Conservation (phyloP, 2,888 invertebrate species). For the Agrotis segetum region DNA sequence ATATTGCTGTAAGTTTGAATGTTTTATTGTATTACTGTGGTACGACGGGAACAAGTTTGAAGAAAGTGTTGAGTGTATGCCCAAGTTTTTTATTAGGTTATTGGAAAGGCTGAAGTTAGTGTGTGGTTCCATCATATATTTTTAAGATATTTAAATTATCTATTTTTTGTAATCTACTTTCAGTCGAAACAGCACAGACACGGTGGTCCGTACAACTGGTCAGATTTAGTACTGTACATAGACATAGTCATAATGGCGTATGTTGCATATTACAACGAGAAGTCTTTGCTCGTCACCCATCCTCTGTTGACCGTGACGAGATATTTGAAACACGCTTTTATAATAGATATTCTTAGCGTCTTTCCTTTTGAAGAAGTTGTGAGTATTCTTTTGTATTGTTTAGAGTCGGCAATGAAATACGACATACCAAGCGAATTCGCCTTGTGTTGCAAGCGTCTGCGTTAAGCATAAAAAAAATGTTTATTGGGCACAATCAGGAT, state of each 20-base stretch:
- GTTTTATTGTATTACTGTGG: conserved; percentile 47
- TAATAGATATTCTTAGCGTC: conserved; percentile 81
- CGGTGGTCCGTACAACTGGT: conserved; percentile 68
- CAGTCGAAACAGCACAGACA: conserved; percentile 79
- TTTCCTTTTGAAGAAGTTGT: conserved; percentile 86
- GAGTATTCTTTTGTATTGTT: conserved; percentile 51
- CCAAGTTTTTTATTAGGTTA: conserved; percentile 18
- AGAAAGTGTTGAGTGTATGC: conserved; percentile 5
- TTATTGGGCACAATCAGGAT: too few species aligned
- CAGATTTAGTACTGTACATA: conserved; percentile 78
- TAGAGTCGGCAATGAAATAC: too few species aligned
- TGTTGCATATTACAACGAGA: conserved; percentile 86
- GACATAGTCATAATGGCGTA: conserved; percentile 87
- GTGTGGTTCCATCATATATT: too few species aligned
- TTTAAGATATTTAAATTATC: too few species aligned
- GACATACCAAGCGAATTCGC: too few species aligned
- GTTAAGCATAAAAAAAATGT: too few species aligned
- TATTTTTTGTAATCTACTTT: too few species aligned
- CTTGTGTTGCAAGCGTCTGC: too few species aligned
- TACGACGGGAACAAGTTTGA: conserved; percentile 2
- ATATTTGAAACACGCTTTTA: conserved; percentile 83
- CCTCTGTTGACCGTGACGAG: conserved; percentile 82
- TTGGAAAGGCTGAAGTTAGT: not conserved
- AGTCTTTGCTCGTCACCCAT: conserved; percentile 85
- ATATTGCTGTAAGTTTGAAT: conserved; percentile 82